Evolutionary conservation across 1,140 invertebrate species (phyloP), one percentile per base, ranked within the genome.

Genomic region (Heliconius melpomene): DNA sequence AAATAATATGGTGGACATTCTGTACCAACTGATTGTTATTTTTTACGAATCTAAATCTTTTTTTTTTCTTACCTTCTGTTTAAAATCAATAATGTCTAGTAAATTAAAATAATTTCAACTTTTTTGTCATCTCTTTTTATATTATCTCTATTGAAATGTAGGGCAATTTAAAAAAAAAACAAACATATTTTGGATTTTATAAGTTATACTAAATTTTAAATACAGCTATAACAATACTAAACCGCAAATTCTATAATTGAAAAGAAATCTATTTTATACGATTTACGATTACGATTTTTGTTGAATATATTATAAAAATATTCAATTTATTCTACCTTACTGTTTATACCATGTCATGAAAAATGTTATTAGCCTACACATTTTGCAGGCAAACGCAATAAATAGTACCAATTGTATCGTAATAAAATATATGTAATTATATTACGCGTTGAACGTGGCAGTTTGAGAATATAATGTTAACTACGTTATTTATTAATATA

Each of bases 391-490:
- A 60, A 60, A 66, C 60, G 60, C n/a, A 66, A 29, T 29, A 66
- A 29, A 66, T 29, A 66, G 60, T 66, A n/a, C 60, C 60, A 66
- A 66, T 66, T 29, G 23, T 66, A 66, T 66, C 60, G 60, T 66
- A 66, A 66, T 66, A 66, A 66, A 66, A 66, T 66, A 66, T 66
- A 66, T 66, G 60, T 66, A 66, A 66, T 66, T 66, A 66, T 66
- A 66, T 66, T 66, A 66, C 60, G 60, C 60, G 60, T 66, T 66
- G 60, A 66, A 66, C n/a, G 60, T 66, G 60, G 60, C 60, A 66
- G 60, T 66, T 66, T 66, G 60, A 66, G 60, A 66, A 66, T 66
- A 66, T 66, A 66, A 66, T 26, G 60, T 16, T 46, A n/a, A 26
- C 13, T 32, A 26, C 8, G 46, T 57, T 74, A 29, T 74, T 60